phyloP scores from a whole-genome alignment of 2,797 vertebrate species.

The Iguana delicatissima region DNA sequence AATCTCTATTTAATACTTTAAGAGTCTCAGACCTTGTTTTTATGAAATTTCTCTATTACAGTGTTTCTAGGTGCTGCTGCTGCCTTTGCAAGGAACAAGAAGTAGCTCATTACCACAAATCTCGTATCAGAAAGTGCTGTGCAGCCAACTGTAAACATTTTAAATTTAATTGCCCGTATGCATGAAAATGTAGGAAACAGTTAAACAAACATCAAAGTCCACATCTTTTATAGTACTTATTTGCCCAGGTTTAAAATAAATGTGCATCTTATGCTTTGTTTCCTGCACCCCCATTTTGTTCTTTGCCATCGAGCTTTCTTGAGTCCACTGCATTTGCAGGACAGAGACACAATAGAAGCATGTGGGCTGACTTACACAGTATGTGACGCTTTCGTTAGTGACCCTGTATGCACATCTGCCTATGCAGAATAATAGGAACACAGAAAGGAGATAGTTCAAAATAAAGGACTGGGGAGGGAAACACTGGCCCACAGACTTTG shows the following conservation, averaged over 20 bases:
- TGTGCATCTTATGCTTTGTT: conserved; percentile 28
- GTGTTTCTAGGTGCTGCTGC: conserved; percentile 46
- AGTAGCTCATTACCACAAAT: conserved; percentile 58
- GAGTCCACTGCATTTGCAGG: not conserved
- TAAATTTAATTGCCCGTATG: conserved; percentile 51
- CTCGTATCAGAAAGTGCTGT: conserved; percentile 31
- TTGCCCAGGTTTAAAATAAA: conserved; percentile 56
- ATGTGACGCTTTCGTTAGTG: not conserved
- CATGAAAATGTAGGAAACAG: conserved; percentile 50
- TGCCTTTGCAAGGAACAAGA: conserved; percentile 28
- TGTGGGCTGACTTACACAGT: fast-evolving
- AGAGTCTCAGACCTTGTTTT: conserved; percentile 28
- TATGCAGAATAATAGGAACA: not conserved
- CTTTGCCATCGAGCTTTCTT: conserved; percentile 6
- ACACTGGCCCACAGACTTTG: not conserved
- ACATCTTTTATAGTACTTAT: conserved; percentile 49
- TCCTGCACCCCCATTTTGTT: conserved; percentile 24
- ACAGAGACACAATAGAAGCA: not conserved
- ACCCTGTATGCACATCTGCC: fast-evolving
- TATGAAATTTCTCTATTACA: conserved; percentile 44
- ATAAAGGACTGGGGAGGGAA: not conserved
- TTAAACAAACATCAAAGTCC: conserved; percentile 67
- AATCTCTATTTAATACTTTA: conserved; percentile 37
- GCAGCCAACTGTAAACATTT: conserved; percentile 66
- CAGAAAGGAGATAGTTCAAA: not conserved